phyloP scores from a whole-genome alignment of 2,888 invertebrate genomes.

The Oscheius sp. region DNA sequence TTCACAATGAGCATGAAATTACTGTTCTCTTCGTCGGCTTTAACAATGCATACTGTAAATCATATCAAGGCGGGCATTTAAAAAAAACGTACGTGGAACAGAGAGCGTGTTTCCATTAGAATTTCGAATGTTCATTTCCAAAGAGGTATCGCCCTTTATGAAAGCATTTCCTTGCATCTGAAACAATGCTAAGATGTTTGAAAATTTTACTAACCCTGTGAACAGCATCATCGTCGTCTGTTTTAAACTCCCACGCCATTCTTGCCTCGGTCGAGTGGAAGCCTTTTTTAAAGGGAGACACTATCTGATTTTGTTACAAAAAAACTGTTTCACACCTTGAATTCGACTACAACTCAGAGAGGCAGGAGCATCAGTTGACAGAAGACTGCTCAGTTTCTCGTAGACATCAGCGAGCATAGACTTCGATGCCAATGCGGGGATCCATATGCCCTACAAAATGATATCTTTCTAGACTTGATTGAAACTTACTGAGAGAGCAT shows the following conservation, averaged over 20 bases:
- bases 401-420: constrained; percentile 40
- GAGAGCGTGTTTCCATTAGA: constrained; percentile 49
- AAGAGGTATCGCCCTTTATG: constrained; percentile 44
- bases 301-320: background rate
- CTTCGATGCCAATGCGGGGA: constrained; percentile 47
- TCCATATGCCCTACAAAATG: constrained; percentile 48
- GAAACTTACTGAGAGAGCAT: constrained; percentile 23
- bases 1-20: constrained; percentile 46
- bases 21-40: constrained; percentile 22
- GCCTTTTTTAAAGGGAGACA: constrained; percentile 47
- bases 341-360: constrained; percentile 42
- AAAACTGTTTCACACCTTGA: constrained; percentile 5
- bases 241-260: constrained; percentile 47
- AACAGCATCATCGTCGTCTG: constrained; percentile 17
- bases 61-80: background rate
- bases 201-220: background rate
- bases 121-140: constrained; percentile 46
- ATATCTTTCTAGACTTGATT: constrained; percentile 41
- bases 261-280: constrained; percentile 46
- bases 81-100: constrained; percentile 44
- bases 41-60: constrained; percentile 40
- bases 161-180: constrained; percentile 52
- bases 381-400: constrained; percentile 35
- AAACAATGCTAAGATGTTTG: background rate
- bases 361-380: constrained; percentile 32